phyloP scores from a whole-genome alignment of 23 tunicate species.

The Ciona savignyi region DNA sequence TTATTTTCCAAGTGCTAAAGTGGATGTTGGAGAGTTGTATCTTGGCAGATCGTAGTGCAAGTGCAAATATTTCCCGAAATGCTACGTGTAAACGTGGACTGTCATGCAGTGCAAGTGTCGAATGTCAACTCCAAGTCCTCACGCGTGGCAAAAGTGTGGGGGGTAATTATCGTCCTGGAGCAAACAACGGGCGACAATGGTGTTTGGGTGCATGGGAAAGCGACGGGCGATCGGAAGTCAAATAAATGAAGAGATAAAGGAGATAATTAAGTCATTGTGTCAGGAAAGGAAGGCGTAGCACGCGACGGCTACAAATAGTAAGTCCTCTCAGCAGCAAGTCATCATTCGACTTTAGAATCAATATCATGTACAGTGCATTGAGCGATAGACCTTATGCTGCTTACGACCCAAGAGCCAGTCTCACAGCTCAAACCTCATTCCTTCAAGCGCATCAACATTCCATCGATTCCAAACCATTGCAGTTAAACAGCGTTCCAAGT shows the following conservation, averaged over 20 bases:
- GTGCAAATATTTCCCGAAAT: background rate
- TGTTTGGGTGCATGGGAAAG: conserved; percentile 1
- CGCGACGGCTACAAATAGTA: conserved; percentile 2
- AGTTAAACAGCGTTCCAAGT: background rate
- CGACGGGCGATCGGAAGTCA: conserved; percentile 17
- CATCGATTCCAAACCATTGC: background rate
- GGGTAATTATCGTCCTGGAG: background rate
- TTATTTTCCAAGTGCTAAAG: too few species aligned
- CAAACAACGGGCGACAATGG: background rate
- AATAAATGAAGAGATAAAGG: background rate
- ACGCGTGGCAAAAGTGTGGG: background rate
- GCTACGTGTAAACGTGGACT: background rate
- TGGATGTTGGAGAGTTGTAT: too few species aligned
- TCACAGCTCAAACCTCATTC: conserved; percentile 2
- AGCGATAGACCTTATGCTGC: conserved; percentile 23
- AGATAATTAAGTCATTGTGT: conserved; percentile 10
- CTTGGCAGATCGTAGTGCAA: too few species aligned
- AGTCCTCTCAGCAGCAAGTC: conserved; percentile 12
- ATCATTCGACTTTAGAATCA: conserved; percentile 6
- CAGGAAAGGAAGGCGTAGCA: background rate
- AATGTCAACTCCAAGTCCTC: background rate
- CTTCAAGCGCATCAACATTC: conserved; percentile 7
- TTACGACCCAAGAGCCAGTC: conserved; percentile 20
- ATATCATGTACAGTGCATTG: background rate
- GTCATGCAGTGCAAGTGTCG: background rate